phyloP scores from a whole-genome alignment of 2,113 vertebrate genomes.

The Forbesichthys agassizii region DNA sequence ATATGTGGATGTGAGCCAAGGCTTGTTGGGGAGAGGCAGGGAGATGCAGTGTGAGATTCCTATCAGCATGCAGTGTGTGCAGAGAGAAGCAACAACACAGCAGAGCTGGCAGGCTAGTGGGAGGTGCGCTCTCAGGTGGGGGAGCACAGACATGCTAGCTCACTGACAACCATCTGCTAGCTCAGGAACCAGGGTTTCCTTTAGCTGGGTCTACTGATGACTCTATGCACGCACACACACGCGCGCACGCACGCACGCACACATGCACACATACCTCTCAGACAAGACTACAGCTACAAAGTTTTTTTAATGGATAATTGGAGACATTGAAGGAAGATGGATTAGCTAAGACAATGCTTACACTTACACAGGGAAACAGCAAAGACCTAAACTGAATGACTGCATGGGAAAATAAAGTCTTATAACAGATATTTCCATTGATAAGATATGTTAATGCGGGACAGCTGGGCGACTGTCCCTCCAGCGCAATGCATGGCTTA shows the following conservation, averaged over 20 bases:
- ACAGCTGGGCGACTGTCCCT: constrained; percentile 32
- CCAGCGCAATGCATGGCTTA: constrained; percentile 42
- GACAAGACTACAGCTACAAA: not conserved
- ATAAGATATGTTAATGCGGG: constrained; percentile 46
- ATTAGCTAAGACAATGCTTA: constrained; percentile 38
- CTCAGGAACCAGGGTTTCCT: constrained; percentile 47
- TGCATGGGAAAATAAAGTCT: constrained; percentile 1
- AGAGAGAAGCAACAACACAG: constrained; percentile 58
- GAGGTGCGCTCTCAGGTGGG: constrained; percentile 38
- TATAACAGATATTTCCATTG: constrained; percentile 42
- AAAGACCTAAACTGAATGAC: too few relatives aligned
- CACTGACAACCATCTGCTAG: constrained; percentile 68
- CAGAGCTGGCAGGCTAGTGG: constrained; percentile 58
- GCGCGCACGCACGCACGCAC: constrained; percentile 19
- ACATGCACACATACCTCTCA: constrained; percentile 4
- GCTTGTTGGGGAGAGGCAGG: constrained; percentile 23
- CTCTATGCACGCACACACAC: constrained; percentile 40
- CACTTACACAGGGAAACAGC: not conserved
- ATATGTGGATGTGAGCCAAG: constrained; percentile 12
- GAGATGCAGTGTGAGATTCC: constrained; percentile 38
- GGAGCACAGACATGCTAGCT: constrained; percentile 42
- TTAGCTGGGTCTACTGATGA: constrained; percentile 61
- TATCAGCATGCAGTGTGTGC: constrained; percentile 44
- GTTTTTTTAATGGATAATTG: not conserved
- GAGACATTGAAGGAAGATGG: not conserved